These are phyloP conservation scores for Schizopygopsis malacanthus DNA, from an alignment of 2,797 vertebrate genomes.

Conservation along the genomic window DNA sequence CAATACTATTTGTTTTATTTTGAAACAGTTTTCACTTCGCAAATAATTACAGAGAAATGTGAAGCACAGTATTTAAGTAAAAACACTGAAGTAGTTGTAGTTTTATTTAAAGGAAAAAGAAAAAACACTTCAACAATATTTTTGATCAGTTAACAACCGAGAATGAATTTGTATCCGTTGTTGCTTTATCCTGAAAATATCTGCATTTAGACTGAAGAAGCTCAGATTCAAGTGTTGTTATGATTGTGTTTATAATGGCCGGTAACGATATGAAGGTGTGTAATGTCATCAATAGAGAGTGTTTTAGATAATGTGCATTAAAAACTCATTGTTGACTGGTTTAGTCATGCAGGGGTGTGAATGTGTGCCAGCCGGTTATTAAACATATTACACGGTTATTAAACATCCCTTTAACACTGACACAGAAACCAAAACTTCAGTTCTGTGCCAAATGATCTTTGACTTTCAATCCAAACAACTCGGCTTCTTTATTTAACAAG, in stretches of 20 bases:
- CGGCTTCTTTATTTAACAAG: not conserved
- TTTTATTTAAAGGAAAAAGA: too few relatives aligned
- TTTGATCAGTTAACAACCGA: not conserved
- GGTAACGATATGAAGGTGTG: not conserved
- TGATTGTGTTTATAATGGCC: not conserved
- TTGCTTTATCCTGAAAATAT: not conserved
- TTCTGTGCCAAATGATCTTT: not conserved
- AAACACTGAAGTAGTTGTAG: too few relatives aligned
- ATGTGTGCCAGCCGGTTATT: too few relatives aligned
- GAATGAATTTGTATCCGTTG: not conserved
- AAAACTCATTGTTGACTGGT: not conserved
- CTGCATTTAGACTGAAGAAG: not conserved
- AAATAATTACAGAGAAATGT: too few relatives aligned
- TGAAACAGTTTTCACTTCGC: too few relatives aligned
- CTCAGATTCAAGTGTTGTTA: not conserved
- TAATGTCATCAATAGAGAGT: not conserved
- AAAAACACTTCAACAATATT: too few relatives aligned
- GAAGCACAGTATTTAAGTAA: not conserved
- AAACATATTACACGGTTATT: not conserved
- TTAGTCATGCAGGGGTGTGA: not conserved
- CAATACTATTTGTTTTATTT: too few relatives aligned
- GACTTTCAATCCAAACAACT: not conserved
- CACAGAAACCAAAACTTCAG: not conserved
- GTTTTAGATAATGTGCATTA: not conserved
- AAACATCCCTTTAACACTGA: not conserved